A percentile compares a stretch with the other conserved stretches of the same genome.
Evolutionary conservation across 1,140 invertebrate genomes (phyloP).

Genomic region (Epicauta chinensis): DNA sequence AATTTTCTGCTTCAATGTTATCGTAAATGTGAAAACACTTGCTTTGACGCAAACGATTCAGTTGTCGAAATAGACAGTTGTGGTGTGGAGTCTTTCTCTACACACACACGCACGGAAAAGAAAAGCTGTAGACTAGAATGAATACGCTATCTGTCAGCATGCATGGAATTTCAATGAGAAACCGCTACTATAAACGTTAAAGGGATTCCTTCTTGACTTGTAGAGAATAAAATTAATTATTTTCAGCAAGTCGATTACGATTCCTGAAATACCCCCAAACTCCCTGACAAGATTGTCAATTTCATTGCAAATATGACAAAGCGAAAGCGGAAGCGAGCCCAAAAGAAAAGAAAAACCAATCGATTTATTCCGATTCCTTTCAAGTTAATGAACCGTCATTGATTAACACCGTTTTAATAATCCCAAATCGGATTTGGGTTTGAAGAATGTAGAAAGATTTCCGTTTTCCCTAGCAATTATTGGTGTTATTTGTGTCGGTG

Average conservation of each 20-base stretch:
- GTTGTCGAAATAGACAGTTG: conserved; percentile 6
- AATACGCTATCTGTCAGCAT: conserved; percentile 22
- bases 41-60: conserved; percentile 3
- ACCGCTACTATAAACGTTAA: conserved; percentile 8
- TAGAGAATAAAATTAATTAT: too few species aligned
- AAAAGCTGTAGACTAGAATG: conserved; percentile 16
- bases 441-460: conserved; percentile 9
- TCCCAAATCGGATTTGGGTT: conserved; percentile 7
- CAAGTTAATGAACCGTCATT: neutral
- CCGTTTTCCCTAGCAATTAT: conserved; percentile 14
- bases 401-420: conserved; percentile 14
- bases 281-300: too few species aligned
- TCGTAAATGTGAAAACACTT: neutral
- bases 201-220: neutral
- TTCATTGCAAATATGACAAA: too few species aligned
- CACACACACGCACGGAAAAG: neutral
- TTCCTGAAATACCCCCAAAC: too few species aligned
- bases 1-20: conserved; percentile 3
- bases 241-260: too few species aligned
- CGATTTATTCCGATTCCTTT: too few species aligned
- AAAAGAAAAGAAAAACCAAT: too few species aligned
- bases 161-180: conserved; percentile 22
- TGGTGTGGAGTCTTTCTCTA: too few species aligned
- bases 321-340: too few species aligned
- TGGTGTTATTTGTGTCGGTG: conserved; percentile 15